Base-by-base conservation (phyloP, 2,797 vertebrate genomes). In the Bradypodion pumilum region DNA sequence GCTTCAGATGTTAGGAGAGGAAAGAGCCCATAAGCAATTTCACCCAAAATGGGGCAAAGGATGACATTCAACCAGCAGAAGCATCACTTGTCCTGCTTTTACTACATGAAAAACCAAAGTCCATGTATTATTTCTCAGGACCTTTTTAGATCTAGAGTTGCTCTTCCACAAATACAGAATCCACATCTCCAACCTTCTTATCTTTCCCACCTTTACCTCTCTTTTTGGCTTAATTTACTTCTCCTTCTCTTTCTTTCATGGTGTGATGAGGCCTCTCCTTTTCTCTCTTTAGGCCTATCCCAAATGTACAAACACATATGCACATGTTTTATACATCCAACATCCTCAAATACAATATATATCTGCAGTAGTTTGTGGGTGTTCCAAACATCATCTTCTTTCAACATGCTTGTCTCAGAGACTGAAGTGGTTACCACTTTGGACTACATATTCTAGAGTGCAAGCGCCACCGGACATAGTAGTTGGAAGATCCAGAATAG, bases 21-120 rank as follows among this genome's bases (percentile, higher is more conserved):
- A 15, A 70, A 76, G 78, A 93, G 94, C 94, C n/a, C 94, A 94
- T 93, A 92, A 91, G 90, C 92, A 85, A 92, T 93, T 94, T 92
- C 91, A 90, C 91, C 92, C 92, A 90, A 89, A 89, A 84, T 80
- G 35, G 56, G 89, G 87, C 73, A 84, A 87, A 89, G 89, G 88
- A 86, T 27, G 73, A 1, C 89, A 88, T 91, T 56, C 84, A 85
- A 90, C 76, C 46, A 35, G 75, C 89, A 90, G 80, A 88, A 88
- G 84, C 85, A 88, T 65, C 84, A 15, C 62, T 70, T 86, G 19
- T 1, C 15, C 83, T 80, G 68, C 73, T n/a, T 69, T 27, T 46
- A 74, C 81, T 21, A 15, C 15, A 1, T 56, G 2, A 52, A 73
- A 73, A 68, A 29, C 44, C 16, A 15, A 79, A 37, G 65, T 42